These are phyloP conservation scores for Mesitornis unicolor DNA, from an alignment of 2,113 vertebrate genomes.

Conservation along the genomic window DNA sequence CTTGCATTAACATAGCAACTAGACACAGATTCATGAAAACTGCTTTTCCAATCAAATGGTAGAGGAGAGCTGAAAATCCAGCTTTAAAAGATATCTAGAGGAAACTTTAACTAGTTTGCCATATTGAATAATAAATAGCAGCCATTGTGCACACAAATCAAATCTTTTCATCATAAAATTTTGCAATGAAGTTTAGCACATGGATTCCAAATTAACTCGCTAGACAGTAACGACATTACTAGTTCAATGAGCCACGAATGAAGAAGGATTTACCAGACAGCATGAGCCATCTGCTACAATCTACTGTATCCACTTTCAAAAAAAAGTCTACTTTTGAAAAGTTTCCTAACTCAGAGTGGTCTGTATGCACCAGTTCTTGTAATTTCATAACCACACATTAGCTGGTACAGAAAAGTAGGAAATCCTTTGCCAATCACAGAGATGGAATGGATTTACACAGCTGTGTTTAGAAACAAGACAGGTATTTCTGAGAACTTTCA, in stretches of 20 bases:
- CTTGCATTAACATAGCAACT: background rate
- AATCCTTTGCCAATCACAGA: background rate
- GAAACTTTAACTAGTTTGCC: background rate
- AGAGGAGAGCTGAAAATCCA: background rate
- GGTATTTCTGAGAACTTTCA: background rate
- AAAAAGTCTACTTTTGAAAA: background rate
- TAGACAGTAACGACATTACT: slow-evolving; percentile 30
- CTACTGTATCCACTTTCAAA: background rate
- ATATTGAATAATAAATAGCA: background rate
- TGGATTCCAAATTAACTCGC: slow-evolving; percentile 45
- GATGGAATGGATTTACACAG: background rate
- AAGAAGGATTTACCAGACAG: slow-evolving; percentile 43
- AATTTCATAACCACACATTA: background rate
- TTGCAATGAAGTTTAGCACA: slow-evolving; percentile 36
- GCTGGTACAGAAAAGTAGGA: background rate
- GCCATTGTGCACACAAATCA: background rate
- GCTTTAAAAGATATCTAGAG: background rate
- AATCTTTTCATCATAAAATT: slow-evolving; percentile 6
- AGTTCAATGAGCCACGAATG: slow-evolving; percentile 43
- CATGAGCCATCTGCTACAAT: slow-evolving; percentile 41
- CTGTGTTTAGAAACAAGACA: background rate
- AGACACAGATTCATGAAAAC: background rate
- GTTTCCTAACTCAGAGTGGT: background rate
- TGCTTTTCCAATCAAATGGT: background rate
- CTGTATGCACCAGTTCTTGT: background rate